Evolutionary conservation across 2,113 vertebrate genomes (phyloP), one percentile per base, ranked within the genome.

Genomic region (Actenoides lindsayi): DNA sequence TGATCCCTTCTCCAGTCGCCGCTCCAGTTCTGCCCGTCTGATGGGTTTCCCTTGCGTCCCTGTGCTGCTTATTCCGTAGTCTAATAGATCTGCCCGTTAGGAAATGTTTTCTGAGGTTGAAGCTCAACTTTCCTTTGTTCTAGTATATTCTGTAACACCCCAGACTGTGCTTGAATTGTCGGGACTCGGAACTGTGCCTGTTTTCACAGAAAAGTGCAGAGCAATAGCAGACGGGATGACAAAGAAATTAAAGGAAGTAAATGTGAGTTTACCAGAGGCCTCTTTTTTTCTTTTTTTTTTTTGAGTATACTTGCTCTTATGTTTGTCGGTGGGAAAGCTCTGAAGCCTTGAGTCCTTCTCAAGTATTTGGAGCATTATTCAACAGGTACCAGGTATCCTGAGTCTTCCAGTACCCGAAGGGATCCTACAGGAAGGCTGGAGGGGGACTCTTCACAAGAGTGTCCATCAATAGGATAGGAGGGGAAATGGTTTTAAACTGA

Each of bases 51-150:
- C 37, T 41, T n/a, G 5, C 3, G 2, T 70, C 57, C 37, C 50
- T 62, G 44, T 1, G 3, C 37, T 8, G 0, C 91, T 92, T 75
- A 33, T 86, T 86, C 95, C 92, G 56, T 35, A 24, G 7, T 8
- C 69, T 48, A 6, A 69, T 1, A 23, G 31, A 56, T 21, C 68
- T 87, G 37, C 59, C 71, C 7, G 0, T 63, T 91, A 89, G 60
- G 51, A 75, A 93, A 90, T 27, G 82, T 68, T 83, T 88, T 81
- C 33, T 76, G 81, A 83, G 71, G 64, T 73, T 86, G 67, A 67
- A 48, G 39, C 64, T 82, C 88, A 44, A 75, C 31, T 94, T 93
- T 89, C 79, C 64, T 67, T 67, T 44, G 35, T 81, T 87, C 68
- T 57, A 39, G 54, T 76, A 93, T 86, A 35, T 86, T 92, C 79